These are phyloP conservation scores for Parnassius glacialis DNA, from an alignment of 2,888 invertebrate species.

Conservation along the genomic window DNA sequence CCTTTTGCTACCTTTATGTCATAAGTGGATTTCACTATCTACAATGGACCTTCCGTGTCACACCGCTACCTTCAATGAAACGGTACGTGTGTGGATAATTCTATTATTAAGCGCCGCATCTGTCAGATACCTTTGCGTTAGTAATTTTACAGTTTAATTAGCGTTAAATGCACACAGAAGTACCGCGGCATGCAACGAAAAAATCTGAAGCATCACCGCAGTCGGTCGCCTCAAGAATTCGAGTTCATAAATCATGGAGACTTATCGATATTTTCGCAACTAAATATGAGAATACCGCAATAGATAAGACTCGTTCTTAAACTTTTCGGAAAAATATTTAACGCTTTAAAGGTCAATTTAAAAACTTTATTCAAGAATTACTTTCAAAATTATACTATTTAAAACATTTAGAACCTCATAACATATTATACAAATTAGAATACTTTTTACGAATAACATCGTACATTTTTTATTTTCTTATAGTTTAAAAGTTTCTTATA, in stretches of 20 bases:
- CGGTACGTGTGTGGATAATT: slow-evolving; percentile 71
- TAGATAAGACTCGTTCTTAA: slow-evolving; percentile 9
- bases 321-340: slow-evolving; percentile 8
- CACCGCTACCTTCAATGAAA: slow-evolving; percentile 57
- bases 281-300: slow-evolving; percentile 28
- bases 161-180: slow-evolving; percentile 77
- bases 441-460: no score
- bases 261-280: slow-evolving; percentile 44
- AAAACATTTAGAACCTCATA: no score
- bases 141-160: slow-evolving; percentile 81
- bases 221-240: slow-evolving; percentile 56
- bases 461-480: no score
- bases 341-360: not conserved
- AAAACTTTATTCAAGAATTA: not conserved
- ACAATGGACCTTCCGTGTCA: slow-evolving; percentile 68
- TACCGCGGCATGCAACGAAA: slow-evolving; percentile 62
- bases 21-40: slow-evolving; percentile 71
- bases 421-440: no score
- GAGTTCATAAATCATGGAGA: slow-evolving; percentile 66
- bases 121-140: slow-evolving; percentile 74
- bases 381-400: no score
- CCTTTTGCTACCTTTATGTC: slow-evolving; percentile 67
- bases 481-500: no score
- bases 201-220: slow-evolving; percentile 47
- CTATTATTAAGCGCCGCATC: slow-evolving; percentile 77